These are phyloP conservation scores for Clarias pachynema DNA, from an alignment of 2,797 vertebrate genomes.

Conservation along the genomic window DNA sequence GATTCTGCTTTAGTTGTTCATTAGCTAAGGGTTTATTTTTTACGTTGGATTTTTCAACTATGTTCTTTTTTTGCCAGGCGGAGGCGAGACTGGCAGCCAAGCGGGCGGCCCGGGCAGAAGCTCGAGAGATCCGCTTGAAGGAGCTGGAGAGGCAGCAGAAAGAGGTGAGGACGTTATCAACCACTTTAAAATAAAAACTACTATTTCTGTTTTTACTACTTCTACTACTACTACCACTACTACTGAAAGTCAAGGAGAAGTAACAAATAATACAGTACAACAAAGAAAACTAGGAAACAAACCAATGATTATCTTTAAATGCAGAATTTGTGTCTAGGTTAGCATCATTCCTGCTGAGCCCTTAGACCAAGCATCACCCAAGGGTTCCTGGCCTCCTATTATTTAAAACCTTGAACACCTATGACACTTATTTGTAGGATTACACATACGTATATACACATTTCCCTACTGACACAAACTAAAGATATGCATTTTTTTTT, in stretches of 20 bases:
- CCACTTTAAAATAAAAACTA: not conserved
- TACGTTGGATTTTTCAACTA: not conserved
- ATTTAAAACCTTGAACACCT: not conserved
- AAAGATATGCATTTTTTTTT: too few relatives aligned
- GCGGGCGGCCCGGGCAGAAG: slow-evolving; percentile 88
- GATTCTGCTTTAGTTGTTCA: not conserved
- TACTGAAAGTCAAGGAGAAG: not conserved
- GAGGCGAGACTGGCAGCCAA: slow-evolving; percentile 90
- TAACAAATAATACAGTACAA: too few relatives aligned
- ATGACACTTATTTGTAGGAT: not conserved
- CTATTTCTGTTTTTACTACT: not conserved
- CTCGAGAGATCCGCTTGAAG: slow-evolving; percentile 92
- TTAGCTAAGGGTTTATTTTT: not conserved
- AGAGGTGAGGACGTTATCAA: slow-evolving; percentile 74
- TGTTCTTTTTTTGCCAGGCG: slow-evolving; percentile 74
- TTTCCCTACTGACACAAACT: not conserved
- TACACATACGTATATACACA: not conserved
- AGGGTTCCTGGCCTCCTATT: not conserved
- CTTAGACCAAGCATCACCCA: not conserved
- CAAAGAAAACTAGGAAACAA: not conserved
- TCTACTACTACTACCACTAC: not conserved
- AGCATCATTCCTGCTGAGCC: not conserved
- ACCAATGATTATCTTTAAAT: too few relatives aligned
- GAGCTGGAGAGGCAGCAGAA: slow-evolving; percentile 94
- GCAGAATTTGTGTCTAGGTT: too few relatives aligned